Percentiles rank a stretch among this genome's conserved stretches.
phyloP scores from a whole-genome alignment of 2,113 vertebrate genomes.

The Lethenteron camtschaticum region DNA sequence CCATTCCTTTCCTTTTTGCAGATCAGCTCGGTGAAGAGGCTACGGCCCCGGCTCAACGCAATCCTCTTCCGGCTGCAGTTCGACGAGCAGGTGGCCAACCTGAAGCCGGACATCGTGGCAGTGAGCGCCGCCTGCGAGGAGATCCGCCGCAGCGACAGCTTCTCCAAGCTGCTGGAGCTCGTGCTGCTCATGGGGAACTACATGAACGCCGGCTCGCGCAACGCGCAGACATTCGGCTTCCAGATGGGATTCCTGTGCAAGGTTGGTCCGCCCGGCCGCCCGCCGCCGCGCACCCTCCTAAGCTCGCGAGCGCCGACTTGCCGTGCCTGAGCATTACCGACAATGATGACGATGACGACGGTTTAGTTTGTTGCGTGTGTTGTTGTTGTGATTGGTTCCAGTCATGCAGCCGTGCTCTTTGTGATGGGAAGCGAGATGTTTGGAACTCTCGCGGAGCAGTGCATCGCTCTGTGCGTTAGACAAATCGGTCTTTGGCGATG shows the following conservation, averaged over 20 bases:
- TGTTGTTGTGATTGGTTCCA: too few relatives aligned
- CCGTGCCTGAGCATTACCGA: too few relatives aligned
- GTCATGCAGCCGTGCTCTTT: too few relatives aligned
- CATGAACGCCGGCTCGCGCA: constrained; percentile 66
- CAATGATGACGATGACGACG: too few relatives aligned
- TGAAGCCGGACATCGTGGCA: constrained; percentile 65
- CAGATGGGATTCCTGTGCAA: constrained; percentile 49
- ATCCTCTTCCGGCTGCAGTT: constrained; percentile 65
- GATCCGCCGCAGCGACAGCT: constrained; percentile 35
- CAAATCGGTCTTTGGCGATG: too few relatives aligned
- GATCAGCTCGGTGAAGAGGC: constrained; percentile 45
- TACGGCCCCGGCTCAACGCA: constrained; percentile 39
- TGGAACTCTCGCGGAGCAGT: too few relatives aligned
- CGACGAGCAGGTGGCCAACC: constrained; percentile 55
- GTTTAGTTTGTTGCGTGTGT: too few relatives aligned
- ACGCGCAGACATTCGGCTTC: constrained; percentile 57
- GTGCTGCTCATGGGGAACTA: constrained; percentile 55
- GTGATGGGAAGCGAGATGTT: too few relatives aligned
- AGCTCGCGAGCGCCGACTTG: too few relatives aligned
- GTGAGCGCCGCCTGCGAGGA: constrained; percentile 72
- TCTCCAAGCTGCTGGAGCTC: constrained; percentile 39
- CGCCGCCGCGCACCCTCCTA: not conserved
- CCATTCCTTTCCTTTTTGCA: constrained; percentile 12
- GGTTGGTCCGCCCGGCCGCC: constrained; percentile 16
- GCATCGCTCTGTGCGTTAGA: too few relatives aligned